phyloP scores from a whole-genome alignment of 2,888 invertebrate genomes.

The Orthonevra nobilis region DNA sequence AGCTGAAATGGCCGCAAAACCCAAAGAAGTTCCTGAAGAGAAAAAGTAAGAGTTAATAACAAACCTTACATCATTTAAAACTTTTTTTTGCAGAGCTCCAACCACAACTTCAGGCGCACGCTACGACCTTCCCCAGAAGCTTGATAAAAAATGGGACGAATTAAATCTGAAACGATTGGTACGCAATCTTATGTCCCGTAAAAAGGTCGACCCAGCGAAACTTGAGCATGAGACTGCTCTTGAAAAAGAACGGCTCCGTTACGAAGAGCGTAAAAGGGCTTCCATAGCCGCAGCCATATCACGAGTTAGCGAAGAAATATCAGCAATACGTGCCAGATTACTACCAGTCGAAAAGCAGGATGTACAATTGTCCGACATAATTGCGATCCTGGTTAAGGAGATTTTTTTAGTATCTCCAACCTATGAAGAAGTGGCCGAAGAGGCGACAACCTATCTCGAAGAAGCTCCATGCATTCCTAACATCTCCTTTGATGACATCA shows the following conservation, averaged over 20 bases:
- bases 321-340: slow-evolving; percentile 76
- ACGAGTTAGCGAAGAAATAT: slow-evolving; percentile 75
- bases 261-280: slow-evolving; percentile 78
- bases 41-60: slow-evolving; percentile 42
- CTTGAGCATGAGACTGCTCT: slow-evolving; percentile 83
- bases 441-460: slow-evolving; percentile 71
- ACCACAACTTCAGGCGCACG: slow-evolving; percentile 67
- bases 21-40: slow-evolving; percentile 59
- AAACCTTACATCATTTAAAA: neutral
- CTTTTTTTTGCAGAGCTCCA: slow-evolving; percentile 49
- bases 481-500: slow-evolving; percentile 76
- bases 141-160: slow-evolving; percentile 83
- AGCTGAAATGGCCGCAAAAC: slow-evolving; percentile 74
- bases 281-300: slow-evolving; percentile 74
- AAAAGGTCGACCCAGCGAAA: slow-evolving; percentile 78
- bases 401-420: slow-evolving; percentile 71
- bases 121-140: slow-evolving; percentile 74
- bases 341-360: slow-evolving; percentile 80
- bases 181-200: slow-evolving; percentile 78
- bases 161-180: slow-evolving; percentile 84
- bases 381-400: slow-evolving; percentile 72
- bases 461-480: slow-evolving; percentile 72
- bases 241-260: slow-evolving; percentile 85
- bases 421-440: slow-evolving; percentile 72
- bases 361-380: slow-evolving; percentile 76